Percentiles rank a stretch among this genome's conserved stretches.
These are phyloP conservation scores for Drosophila leontia DNA, from an alignment of 1,140 invertebrate species.

Conservation along the genomic window DNA sequence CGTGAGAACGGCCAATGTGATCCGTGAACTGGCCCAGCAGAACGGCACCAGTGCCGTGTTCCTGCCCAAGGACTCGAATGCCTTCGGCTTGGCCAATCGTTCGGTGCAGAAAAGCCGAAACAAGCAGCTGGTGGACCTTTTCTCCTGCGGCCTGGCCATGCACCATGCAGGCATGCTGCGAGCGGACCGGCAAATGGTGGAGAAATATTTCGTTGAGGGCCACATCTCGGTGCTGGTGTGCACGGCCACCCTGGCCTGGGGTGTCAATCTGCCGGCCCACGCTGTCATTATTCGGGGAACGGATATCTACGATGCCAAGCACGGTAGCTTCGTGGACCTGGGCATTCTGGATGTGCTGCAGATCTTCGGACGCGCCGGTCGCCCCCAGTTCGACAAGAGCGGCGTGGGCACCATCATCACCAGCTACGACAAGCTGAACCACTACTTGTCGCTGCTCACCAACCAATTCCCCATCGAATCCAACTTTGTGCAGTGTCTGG, in stretches of 20 bases:
- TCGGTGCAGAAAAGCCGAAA: constrained; percentile 90
- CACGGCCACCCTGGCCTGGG: constrained; percentile 99
- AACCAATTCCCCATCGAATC: constrained; percentile 99
- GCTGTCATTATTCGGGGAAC: constrained; percentile 98
- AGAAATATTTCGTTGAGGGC: constrained; percentile 95
- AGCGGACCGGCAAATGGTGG: constrained; percentile 89
- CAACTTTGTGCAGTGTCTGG: constrained; percentile 95
- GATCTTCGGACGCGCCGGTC: constrained; percentile 99
- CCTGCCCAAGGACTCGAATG: constrained; percentile 87
- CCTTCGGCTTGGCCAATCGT: constrained; percentile 88
- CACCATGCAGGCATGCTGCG: constrained; percentile 95
- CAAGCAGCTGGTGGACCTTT: constrained; percentile 92
- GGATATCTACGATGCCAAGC: constrained; percentile 98
- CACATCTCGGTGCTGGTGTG: constrained; percentile 97
- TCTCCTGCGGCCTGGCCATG: constrained; percentile 95
- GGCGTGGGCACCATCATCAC: constrained; percentile 99
- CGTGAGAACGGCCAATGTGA: constrained; percentile 91
- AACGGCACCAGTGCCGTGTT: constrained; percentile 90
- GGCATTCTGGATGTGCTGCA: constrained; percentile 99
- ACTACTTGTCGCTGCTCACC: constrained; percentile 97
- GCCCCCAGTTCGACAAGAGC: constrained; percentile 96
- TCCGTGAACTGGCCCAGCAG: constrained; percentile 91
- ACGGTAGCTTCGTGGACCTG: constrained; percentile 97
- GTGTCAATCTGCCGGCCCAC: constrained; percentile 99
- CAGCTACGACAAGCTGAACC: constrained; percentile 94